These are phyloP conservation scores for Ostrea denselamellosa DNA, from an alignment of 1,140 invertebrate species.

Conservation along the genomic window DNA sequence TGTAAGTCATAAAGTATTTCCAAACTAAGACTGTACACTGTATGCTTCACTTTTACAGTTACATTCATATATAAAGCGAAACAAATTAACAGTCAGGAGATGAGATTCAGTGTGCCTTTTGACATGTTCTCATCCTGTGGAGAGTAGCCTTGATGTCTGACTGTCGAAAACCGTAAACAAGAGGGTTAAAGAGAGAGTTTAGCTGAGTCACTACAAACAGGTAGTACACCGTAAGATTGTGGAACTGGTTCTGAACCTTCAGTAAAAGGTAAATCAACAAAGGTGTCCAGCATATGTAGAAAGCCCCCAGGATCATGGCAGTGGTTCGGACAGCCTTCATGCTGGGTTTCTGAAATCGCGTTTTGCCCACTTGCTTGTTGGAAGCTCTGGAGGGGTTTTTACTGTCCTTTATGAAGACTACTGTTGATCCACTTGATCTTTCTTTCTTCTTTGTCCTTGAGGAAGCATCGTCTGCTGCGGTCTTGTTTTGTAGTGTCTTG, in stretches of 20 bases:
- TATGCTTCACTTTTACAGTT: background rate
- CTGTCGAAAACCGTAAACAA: slow-evolving; percentile 55
- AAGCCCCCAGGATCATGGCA: slow-evolving; percentile 54
- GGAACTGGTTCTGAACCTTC: slow-evolving; percentile 41
- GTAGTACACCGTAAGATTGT: slow-evolving; percentile 51
- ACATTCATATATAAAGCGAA: background rate
- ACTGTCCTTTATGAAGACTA: background rate
- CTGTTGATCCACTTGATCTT: background rate
- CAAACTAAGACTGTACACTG: background rate
- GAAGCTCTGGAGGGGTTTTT: background rate
- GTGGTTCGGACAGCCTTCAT: slow-evolving; percentile 56
- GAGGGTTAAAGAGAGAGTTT: slow-evolving; percentile 56
- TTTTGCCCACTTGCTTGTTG: slow-evolving; percentile 1
- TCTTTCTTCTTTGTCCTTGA: background rate
- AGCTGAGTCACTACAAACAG: slow-evolving; percentile 55
- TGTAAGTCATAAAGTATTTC: too few relatives aligned
- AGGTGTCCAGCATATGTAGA: slow-evolving; percentile 58
- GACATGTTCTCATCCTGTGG: slow-evolving; percentile 19
- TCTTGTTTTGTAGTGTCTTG: background rate
- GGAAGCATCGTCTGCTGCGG: background rate
- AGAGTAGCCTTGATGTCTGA: slow-evolving; percentile 49
- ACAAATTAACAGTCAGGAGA: too few relatives aligned
- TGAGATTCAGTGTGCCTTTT: background rate
- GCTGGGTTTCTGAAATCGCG: slow-evolving; percentile 2
- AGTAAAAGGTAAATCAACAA: slow-evolving; percentile 52